These are phyloP conservation scores for Drosophila infuscata DNA, from an alignment of 2,888 invertebrate species.

Conservation along the genomic window DNA sequence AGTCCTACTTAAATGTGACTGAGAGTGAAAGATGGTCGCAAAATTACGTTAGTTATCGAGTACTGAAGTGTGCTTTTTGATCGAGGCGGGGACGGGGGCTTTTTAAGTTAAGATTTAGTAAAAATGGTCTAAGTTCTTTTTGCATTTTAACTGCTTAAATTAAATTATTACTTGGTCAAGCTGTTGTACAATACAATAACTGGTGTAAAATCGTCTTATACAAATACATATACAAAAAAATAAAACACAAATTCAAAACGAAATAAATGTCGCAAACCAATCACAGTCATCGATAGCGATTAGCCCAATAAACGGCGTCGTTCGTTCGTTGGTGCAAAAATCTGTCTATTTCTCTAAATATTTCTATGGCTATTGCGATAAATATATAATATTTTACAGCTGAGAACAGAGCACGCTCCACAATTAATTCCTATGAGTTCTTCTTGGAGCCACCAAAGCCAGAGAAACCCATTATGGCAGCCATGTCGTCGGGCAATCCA, in stretches of 20 bases:
- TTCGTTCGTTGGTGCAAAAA: conserved; percentile 67
- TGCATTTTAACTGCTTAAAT: conserved; percentile 70
- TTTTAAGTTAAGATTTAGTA: conserved; percentile 64
- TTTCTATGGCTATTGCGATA: conserved; percentile 40
- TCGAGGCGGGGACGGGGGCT: conserved; percentile 19
- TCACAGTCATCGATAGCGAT: conserved; percentile 52
- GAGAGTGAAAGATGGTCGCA: conserved; percentile 23
- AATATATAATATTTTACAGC: conserved; percentile 29
- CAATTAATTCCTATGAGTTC: conserved; percentile 76
- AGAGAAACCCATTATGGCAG: conserved; percentile 97
- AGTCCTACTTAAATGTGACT: conserved; percentile 1
- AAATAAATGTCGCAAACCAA: conserved; percentile 78
- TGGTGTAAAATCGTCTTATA: conserved; percentile 77
- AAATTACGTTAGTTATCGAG: conserved; percentile 30
- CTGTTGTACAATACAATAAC: conserved; percentile 57
- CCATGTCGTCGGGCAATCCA: conserved; percentile 89
- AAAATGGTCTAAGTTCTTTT: conserved; percentile 58
- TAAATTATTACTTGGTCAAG: conserved; percentile 75
- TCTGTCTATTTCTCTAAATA: conserved; percentile 33
- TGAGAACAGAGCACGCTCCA: conserved; percentile 30
- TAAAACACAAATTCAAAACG: conserved; percentile 21
- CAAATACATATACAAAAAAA: conserved; percentile 38
- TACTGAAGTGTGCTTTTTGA: conserved; percentile 13
- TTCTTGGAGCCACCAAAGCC: conserved; percentile 96
- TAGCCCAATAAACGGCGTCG: conserved; percentile 55